Conservation (phyloP, 2,888 invertebrate genomes). For the Zaprionus bogoriensis region DNA sequence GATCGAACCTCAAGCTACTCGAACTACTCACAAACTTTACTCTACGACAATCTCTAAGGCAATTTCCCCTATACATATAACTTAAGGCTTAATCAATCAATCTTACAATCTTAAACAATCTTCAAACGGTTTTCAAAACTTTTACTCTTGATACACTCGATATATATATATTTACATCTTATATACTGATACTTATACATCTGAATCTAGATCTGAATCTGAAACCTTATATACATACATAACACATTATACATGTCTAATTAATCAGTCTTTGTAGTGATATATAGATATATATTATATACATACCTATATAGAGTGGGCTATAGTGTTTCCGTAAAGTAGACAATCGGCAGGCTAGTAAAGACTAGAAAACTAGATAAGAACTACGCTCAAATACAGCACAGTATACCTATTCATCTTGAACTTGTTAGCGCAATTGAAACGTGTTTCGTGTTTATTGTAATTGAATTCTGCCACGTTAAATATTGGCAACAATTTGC, state of each 20-base stretch:
- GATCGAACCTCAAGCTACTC: slow-evolving; percentile 56
- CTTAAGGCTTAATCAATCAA: slow-evolving; percentile 55
- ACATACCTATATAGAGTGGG: slow-evolving; percentile 15
- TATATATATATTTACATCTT: slow-evolving; percentile 20
- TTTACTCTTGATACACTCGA: slow-evolving; percentile 41
- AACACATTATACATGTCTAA: slow-evolving; percentile 45
- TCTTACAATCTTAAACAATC: slow-evolving; percentile 60
- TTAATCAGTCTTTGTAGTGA: slow-evolving; percentile 63
- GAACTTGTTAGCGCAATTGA: slow-evolving; percentile 25
- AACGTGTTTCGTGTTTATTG: slow-evolving; percentile 24
- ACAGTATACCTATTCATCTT: slow-evolving; percentile 18
- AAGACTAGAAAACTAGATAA: no score
- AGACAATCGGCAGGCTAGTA: slow-evolving; percentile 8
- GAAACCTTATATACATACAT: slow-evolving; percentile 22
- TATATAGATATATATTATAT: slow-evolving; percentile 34
- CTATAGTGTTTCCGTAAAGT: slow-evolving; percentile 36
- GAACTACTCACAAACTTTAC: slow-evolving; percentile 41
- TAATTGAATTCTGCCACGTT: slow-evolving; percentile 4
- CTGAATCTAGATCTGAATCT: slow-evolving; percentile 22
- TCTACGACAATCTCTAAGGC: slow-evolving; percentile 73
- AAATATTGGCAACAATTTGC: slow-evolving; percentile 68
- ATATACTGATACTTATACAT: slow-evolving; percentile 31
- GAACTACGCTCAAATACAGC: slow-evolving; percentile 47
- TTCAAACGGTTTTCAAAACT: slow-evolving; percentile 59
- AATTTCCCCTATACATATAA: slow-evolving; percentile 30